Base-by-base conservation (phyloP, 2,797 vertebrate species). In the Notolepis coatsorum region DNA sequence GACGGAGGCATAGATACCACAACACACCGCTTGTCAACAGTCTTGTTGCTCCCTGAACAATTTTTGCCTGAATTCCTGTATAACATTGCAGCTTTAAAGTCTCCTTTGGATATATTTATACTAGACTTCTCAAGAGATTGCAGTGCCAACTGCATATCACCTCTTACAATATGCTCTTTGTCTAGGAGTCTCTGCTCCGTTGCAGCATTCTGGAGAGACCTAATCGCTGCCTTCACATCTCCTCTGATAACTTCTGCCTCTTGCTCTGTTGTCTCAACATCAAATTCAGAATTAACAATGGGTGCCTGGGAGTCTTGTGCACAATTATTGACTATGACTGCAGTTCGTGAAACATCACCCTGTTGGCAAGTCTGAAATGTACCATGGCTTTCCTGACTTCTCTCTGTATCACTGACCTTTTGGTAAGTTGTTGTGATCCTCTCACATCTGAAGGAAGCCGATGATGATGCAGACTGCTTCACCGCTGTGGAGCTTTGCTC, bases 401-500 rank as follows among this genome's bases (percentile, higher is more conserved):
- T 92, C 81, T 91, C 84, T 70, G 92, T 84, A 84, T 88, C 92
- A 98, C 97, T 98, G 94, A 98, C 97, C 97, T 98, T 96, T 94
- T 89, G 81, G 82, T 86, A 90, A 82, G 90, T 90, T 62, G 90
- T 69, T 61, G 88, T 81, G 74, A 84, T 91, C 92, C 91, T 89
- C 79, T 81, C 88, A 61, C 85, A 78, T 81, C 87, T 74, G 48
- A 85, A 75, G 54, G 84, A 81, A 42, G 38, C 7, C 8, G 88
- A 81, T 0, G 84, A 82, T 31, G 71, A 72, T 21, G 86, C 50
- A 7, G 87, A 75, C 31, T 88, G 82, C 52, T 31, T 67, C 59
- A 57, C 56, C 43, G 62, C 57, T 49, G 89, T 77, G 1, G 73
- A 69, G 60, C 60, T 81, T 76, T 81, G 82, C 70, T 89, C 87